Evolutionary conservation across 2,113 vertebrate species (phyloP).

Genomic region (Camarhynchus parvulus): DNA sequence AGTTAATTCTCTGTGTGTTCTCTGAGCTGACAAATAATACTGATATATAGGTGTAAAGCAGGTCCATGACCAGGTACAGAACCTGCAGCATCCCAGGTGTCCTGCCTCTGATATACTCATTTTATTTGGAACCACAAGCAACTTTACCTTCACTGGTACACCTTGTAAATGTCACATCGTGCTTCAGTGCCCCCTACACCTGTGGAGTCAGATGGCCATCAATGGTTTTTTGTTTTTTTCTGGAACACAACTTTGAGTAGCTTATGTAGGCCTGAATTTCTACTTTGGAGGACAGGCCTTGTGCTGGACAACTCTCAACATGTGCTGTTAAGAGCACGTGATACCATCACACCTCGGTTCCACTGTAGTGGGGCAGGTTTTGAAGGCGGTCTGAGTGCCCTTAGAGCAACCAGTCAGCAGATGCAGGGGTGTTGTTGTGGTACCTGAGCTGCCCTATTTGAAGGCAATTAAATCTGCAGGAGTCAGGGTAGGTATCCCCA

Average conservation of each 20-base stretch:
- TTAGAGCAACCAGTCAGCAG: not conserved
- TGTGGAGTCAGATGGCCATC: not conserved
- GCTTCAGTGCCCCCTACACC: not conserved
- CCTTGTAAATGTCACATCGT: rapidly evolving
- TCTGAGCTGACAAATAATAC: not conserved
- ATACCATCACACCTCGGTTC: rapidly evolving
- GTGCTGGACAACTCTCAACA: not conserved
- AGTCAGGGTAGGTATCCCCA: not conserved
- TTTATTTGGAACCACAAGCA: not conserved
- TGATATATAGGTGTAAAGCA: not conserved
- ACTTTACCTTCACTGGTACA: not conserved
- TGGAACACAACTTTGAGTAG: not conserved
- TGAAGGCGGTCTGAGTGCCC: not conserved
- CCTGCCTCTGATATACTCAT: not conserved
- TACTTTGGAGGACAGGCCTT: not conserved
- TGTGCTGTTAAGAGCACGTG: rapidly evolving
- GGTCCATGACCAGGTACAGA: not conserved
- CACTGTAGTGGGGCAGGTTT: not conserved
- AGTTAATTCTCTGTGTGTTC: not conserved
- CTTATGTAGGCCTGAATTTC: not conserved
- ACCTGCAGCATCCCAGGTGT: not conserved
- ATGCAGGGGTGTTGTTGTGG: not conserved
- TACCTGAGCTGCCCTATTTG: not conserved
- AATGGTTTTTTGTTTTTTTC: not conserved
- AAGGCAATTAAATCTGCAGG: not conserved